A percentile compares a stretch with the other conserved stretches of the same genome.
These are phyloP conservation scores for Sinocyclocheilus anophthalmus DNA, from an alignment of 2,113 vertebrate genomes.

Conservation along the genomic window DNA sequence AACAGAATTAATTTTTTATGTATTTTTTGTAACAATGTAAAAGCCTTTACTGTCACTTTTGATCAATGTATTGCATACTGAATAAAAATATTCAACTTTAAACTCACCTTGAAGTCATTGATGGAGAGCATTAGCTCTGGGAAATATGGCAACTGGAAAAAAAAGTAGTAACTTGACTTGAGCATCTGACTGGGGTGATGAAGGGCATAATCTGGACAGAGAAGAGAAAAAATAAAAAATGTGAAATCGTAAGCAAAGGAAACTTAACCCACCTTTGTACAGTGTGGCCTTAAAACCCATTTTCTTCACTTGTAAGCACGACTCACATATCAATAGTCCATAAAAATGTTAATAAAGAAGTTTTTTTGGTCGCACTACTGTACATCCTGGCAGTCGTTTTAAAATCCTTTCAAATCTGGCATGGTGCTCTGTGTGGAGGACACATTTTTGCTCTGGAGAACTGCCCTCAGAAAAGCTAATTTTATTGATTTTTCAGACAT, in stretches of 20 bases:
- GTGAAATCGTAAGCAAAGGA: conserved; percentile 2
- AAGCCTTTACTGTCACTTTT: neutral
- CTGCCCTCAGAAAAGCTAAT: neutral
- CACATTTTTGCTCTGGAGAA: neutral
- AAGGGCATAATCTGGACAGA: conserved; percentile 90
- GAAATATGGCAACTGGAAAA: conserved; percentile 96
- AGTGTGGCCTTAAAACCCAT: conserved; percentile 67
- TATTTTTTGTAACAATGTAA: neutral
- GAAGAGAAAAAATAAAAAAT: conserved; percentile 60
- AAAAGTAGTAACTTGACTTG: conserved; percentile 95
- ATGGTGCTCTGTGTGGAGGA: neutral
- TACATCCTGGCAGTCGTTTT: neutral
- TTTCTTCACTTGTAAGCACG: neutral
- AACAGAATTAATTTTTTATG: neutral
- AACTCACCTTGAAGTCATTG: conserved; percentile 95
- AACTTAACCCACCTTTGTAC: neutral
- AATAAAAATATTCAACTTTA: conserved; percentile 26
- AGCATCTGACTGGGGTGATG: conserved; percentile 93
- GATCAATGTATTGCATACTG: conserved; percentile 33
- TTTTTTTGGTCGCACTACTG: neutral
- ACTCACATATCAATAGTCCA: neutral
- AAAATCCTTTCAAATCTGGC: neutral
- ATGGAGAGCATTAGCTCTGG: conserved; percentile 98
- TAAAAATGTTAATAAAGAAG: neutral
- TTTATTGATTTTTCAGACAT: neutral